Conservation (phyloP, 2,797 vertebrate genomes). For the Manis javanica region DNA sequence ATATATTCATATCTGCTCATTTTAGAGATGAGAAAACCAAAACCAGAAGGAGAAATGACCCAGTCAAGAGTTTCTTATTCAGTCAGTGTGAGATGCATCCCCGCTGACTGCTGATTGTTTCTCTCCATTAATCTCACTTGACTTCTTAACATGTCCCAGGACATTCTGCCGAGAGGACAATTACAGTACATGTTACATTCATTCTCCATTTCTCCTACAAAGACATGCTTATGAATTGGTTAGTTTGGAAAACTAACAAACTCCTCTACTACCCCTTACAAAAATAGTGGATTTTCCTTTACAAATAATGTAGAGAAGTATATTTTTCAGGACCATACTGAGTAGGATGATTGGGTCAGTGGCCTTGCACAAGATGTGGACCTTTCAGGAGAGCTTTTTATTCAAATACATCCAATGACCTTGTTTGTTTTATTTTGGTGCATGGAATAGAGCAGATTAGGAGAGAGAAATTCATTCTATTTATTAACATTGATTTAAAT, state of each 20-base stretch:
- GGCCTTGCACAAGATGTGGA: background rate
- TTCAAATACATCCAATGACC: background rate
- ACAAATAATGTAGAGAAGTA: background rate
- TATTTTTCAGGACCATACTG: background rate
- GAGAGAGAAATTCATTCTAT: background rate
- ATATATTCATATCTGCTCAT: background rate
- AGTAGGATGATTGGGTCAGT: background rate
- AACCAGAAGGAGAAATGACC: background rate
- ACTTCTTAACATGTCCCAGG: background rate
- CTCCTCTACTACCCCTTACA: background rate
- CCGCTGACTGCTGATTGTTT: background rate
- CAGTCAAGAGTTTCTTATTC: background rate
- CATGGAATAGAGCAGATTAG: background rate
- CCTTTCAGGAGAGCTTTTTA: background rate
- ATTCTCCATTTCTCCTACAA: background rate
- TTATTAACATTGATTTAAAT: slow-evolving; percentile 16
- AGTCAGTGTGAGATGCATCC: background rate
- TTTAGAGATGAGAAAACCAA: background rate
- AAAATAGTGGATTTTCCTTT: background rate
- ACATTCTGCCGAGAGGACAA: background rate
- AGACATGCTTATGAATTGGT: background rate
- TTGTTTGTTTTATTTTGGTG: slow-evolving; percentile 11
- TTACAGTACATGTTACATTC: background rate
- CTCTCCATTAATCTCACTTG: background rate
- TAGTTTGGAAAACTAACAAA: background rate